Evolutionary conservation across 2,888 invertebrate species (phyloP), one percentile per base, ranked within the genome.

Genomic region (Tinea semifulvella): DNA sequence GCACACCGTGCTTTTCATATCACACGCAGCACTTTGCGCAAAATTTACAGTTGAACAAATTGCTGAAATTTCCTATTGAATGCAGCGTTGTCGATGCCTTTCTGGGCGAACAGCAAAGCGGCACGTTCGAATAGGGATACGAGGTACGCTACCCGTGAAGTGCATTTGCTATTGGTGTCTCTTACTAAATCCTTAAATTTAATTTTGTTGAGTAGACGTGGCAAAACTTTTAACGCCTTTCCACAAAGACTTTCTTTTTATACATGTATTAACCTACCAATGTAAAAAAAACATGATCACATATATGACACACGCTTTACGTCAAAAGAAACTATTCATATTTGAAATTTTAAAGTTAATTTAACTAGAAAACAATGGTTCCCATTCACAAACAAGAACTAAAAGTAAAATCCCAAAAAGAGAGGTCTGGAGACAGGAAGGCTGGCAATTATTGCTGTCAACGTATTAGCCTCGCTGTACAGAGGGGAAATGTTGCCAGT

Each of bases 101-200:
- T 19, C 51, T 60, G 60, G 61, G 60, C 59, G 56, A 56, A 56
- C 59, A 55, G 56, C 48, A 50, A 55, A 58, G 58, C 58, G 55
- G 54, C 56, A 43, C 17, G 49, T 53, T 57, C 58, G 57, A 64
- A 67, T 65, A 68, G 61, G 62, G 63, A 66, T 67, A 57, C 61
- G 57, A 56, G 63, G 59, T 61, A 60, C 57, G 52, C 54, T 53
- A 43, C 54, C 52, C 55, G 56, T 55, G 62, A 58, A 70, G 63
- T 65, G 67, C 63, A 64, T 61, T 59, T 56, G 57, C 60, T 62
- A 65, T 67, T 63, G 68, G 65, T 67, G 60, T 63, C 61, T 60
- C 58, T 61, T 66, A 58, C 63, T 57, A 54, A 56, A 40, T 40
- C 22, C 22, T 40, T 40, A 40, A 40, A 40, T 40, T 40, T 40